A percentile compares a stretch with the other conserved stretches of the same genome.
These are phyloP conservation scores for Nephrocerus scutellatus DNA, from an alignment of 2,888 invertebrate species.

Conservation along the genomic window DNA sequence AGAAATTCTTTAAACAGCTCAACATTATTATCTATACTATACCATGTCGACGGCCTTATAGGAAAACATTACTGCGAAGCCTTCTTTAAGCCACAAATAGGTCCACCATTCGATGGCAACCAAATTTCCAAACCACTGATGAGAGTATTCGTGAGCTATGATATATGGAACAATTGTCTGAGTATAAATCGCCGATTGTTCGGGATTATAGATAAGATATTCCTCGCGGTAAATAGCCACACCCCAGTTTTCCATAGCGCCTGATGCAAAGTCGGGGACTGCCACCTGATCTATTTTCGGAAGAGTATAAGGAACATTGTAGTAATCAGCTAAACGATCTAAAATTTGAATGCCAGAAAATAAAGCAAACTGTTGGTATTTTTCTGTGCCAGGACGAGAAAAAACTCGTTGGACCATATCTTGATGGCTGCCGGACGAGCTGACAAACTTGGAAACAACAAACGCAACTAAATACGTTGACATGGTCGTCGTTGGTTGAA, in stretches of 20 bases:
- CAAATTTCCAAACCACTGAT: conserved; percentile 70
- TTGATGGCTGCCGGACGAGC: not conserved
- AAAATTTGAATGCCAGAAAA: conserved; percentile 62
- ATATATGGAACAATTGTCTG: conserved; percentile 45
- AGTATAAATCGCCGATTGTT: conserved; percentile 12
- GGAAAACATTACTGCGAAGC: conserved; percentile 52
- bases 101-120: conserved; percentile 61
- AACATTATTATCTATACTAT: too few species aligned
- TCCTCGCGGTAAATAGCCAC: conserved; percentile 53
- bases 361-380: conserved; percentile 56
- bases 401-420: conserved; percentile 17
- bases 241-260: conserved; percentile 90
- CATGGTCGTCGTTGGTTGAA: conserved; percentile 53
- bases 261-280: conserved; percentile 70
- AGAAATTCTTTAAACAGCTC: not conserved
- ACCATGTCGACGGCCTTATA: conserved; percentile 1
- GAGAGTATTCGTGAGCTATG: conserved; percentile 53
- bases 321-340: conserved; percentile 58
- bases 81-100: conserved; percentile 61
- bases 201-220: conserved; percentile 14
- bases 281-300: conserved; percentile 78
- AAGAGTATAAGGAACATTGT: conserved; percentile 62
- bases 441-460: conserved; percentile 53
- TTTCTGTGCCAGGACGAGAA: conserved; percentile 15
- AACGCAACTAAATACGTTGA: conserved; percentile 70